Evolutionary conservation across 2,797 vertebrate genomes (phyloP).

Genomic region (Acrossocheilus fasciatus): DNA sequence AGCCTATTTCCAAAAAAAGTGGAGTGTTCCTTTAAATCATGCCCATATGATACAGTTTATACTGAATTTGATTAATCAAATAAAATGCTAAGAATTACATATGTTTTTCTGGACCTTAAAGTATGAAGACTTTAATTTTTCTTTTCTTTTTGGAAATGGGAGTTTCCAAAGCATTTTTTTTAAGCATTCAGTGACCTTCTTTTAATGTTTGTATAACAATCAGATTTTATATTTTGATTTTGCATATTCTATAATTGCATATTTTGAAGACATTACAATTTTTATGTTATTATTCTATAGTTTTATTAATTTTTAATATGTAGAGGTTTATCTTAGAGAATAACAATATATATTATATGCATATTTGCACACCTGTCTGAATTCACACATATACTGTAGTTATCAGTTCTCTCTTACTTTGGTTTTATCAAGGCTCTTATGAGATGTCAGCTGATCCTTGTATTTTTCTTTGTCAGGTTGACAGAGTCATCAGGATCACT

Average conservation of each 20-base stretch:
- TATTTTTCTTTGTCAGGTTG: constrained; percentile 36
- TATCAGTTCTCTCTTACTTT: not conserved
- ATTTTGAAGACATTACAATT: not conserved
- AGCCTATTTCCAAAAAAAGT: no score
- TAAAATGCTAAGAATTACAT: no score
- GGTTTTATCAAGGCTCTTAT: not conserved
- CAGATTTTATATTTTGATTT: not conserved
- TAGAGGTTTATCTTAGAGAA: no score
- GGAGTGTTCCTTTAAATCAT: not conserved
- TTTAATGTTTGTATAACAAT: not conserved
- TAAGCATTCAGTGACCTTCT: not conserved
- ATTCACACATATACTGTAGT: not conserved
- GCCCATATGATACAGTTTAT: not conserved
- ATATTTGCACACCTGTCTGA: not conserved
- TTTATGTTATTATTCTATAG: not conserved
- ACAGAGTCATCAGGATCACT: constrained; percentile 47
- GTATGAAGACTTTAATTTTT: not conserved
- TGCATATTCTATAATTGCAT: not conserved
- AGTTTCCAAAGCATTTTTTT: not conserved
- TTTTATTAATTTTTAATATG: not conserved
- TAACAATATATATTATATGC: no score
- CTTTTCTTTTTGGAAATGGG: no score
- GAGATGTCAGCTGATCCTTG: not conserved
- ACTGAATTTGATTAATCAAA: not conserved
- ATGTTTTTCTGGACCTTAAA: not conserved